Base-by-base conservation (phyloP, 2,113 vertebrate species). In the cattle (Bos taurus) region DNA sequence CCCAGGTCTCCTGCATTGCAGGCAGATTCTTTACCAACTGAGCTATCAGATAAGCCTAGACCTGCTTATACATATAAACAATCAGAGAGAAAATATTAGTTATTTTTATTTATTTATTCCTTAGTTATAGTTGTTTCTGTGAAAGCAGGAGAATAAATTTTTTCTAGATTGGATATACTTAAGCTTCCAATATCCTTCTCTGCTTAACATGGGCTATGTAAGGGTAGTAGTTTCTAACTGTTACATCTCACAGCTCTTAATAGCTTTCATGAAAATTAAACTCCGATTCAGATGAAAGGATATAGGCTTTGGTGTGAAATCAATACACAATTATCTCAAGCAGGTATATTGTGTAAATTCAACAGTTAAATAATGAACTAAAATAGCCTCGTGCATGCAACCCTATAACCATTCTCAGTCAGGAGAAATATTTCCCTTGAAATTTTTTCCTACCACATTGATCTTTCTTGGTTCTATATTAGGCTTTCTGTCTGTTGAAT, bases 261-360 rank as follows among this genome's bases (percentile, higher is more conserved):
- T 83, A 40, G 56, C 67, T 52, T 93, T 59, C 43, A 11, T 87
- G 86, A 91, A 92, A 91, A 92, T 95, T 93, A 90, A 77, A 84
- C 60, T 88, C 89, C 13, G 30, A 48, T 62, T 96, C 74, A 67
- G 85, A 74, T 96, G 85, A 96, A 97, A 94, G 40, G 48, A 54
- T 40, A 33, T 23, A 91, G 67, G 82, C 28, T 87, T 91, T 90
- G 67, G 33, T 2, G 16, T 93, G 64, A 95, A 96, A 95, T 40
- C 59, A 82, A 57, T 62, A 64, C 48, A 19, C 82, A 94, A 30
- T 98, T 97, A 23, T 84, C 80, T 94, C n/a, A 56, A 96, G 43
- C 43, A 97, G 57, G n/a, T 81, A 81, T 90, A 46, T 84, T 74
- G 57, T 88, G 46, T 84, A 93, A 93, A 92, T 93, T 60, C 52